Conservation (phyloP, 2,113 vertebrate genomes). For the Platichthys flesus region DNA sequence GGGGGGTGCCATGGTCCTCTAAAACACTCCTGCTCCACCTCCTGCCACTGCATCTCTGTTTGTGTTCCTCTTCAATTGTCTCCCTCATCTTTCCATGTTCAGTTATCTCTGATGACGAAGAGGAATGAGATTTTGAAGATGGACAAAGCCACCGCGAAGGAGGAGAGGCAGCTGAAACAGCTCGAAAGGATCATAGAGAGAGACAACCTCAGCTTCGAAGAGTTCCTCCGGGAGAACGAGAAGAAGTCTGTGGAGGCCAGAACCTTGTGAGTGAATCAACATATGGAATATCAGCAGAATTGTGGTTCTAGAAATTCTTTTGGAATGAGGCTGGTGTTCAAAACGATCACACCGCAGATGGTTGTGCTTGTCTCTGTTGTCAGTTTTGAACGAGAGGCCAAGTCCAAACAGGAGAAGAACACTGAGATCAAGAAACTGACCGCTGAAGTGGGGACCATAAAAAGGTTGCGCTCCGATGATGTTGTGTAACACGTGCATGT, state of each 20-base stretch:
- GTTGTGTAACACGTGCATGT: neutral
- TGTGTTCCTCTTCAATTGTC: neutral
- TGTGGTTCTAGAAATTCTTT: neutral
- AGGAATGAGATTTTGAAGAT: slow-evolving; percentile 84
- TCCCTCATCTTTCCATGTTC: slow-evolving; percentile 18
- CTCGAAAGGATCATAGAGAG: slow-evolving; percentile 84
- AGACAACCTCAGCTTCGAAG: slow-evolving; percentile 83
- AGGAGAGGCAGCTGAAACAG: slow-evolving; percentile 83
- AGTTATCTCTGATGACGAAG: slow-evolving; percentile 88
- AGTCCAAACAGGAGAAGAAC: slow-evolving; percentile 85
- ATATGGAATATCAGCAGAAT: neutral
- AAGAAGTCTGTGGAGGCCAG: slow-evolving; percentile 85
- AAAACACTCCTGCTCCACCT: neutral
- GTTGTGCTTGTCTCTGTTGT: slow-evolving; percentile 19
- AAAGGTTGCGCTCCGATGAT: slow-evolving; percentile 79
- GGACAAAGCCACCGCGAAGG: slow-evolving; percentile 75
- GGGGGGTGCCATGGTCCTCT: too few relatives aligned
- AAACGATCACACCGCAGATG: neutral
- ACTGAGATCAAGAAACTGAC: slow-evolving; percentile 83
- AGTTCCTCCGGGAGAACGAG: slow-evolving; percentile 88
- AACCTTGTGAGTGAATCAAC: slow-evolving; percentile 76
- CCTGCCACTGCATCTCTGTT: neutral
- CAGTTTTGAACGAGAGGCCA: slow-evolving; percentile 88
- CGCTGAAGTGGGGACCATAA: slow-evolving; percentile 83
- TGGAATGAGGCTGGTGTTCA: too few relatives aligned